phyloP scores from a whole-genome alignment of 2,113 vertebrate species.

The Scopus umbretta region DNA sequence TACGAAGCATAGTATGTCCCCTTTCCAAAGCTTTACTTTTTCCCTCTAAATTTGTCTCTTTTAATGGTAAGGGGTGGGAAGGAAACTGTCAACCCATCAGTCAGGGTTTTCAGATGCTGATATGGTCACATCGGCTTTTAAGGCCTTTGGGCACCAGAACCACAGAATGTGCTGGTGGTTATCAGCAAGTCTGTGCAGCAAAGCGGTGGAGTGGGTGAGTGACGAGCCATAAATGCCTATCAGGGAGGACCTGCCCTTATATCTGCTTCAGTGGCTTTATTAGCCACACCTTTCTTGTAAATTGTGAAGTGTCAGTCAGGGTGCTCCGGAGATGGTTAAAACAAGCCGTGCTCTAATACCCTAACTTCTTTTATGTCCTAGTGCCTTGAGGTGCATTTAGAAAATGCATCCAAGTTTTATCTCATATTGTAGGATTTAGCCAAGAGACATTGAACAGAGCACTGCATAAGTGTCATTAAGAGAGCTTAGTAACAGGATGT shows the following conservation, averaged over 20 bases:
- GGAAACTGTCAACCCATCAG: not conserved
- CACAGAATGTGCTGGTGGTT: constrained; percentile 59
- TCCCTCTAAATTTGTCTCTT: not conserved
- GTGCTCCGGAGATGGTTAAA: constrained; percentile 54
- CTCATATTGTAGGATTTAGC: constrained; percentile 33
- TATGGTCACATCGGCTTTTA: not conserved
- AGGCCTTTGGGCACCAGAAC: constrained; percentile 55
- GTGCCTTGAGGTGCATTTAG: constrained; percentile 67
- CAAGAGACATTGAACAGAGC: constrained; percentile 15
- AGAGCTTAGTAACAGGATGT: not conserved
- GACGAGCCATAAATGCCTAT: constrained; percentile 43
- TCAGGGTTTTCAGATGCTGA: not conserved
- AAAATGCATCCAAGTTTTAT: constrained; percentile 51
- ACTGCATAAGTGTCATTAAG: not conserved
- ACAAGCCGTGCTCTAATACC: constrained; percentile 45
- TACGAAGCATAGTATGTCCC: fast-evolving
- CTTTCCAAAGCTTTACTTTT: not conserved
- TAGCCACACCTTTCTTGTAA: constrained; percentile 71
- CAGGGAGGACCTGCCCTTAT: constrained; percentile 44
- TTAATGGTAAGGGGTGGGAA: not conserved
- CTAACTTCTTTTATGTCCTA: constrained; percentile 58
- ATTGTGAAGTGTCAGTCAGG: constrained; percentile 71
- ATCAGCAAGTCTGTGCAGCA: constrained; percentile 67
- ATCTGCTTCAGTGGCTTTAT: constrained; percentile 67
- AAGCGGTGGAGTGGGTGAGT: constrained; percentile 38